Conservation (phyloP, 1,140 invertebrate species). For the Hirudo medicinalis region DNA sequence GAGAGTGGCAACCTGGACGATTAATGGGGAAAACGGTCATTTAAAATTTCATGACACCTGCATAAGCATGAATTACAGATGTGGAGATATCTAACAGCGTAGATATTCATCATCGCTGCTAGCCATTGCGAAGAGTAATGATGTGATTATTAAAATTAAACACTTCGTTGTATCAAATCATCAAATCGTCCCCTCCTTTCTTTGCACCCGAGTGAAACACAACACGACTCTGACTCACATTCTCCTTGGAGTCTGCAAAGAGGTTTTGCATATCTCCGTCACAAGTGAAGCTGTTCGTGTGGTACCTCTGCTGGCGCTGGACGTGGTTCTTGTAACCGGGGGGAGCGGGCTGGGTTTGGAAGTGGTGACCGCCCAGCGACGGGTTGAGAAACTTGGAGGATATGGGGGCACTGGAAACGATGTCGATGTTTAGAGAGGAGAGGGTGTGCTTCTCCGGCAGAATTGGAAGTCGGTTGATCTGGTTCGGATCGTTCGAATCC, state of each 20-base stretch:
- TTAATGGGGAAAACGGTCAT: neutral
- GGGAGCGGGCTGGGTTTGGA: neutral
- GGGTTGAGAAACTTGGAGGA: neutral
- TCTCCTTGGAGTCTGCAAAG: neutral
- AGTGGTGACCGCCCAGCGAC: neutral
- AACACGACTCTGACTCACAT: neutral
- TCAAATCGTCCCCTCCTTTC: too few species aligned
- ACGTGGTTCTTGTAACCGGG: neutral
- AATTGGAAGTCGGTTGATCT: neutral
- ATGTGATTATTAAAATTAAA: too few species aligned
- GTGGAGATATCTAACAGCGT: too few species aligned
- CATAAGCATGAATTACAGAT: too few species aligned
- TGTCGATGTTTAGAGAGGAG: neutral
- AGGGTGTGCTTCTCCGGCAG: neutral
- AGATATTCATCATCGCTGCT: too few species aligned
- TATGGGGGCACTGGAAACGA: neutral
- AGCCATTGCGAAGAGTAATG: too few species aligned
- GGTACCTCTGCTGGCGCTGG: neutral
- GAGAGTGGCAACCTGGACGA: neutral
- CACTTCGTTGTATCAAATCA: too few species aligned
- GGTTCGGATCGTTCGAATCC: neutral
- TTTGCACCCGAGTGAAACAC: neutral
- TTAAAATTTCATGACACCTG: neutral
- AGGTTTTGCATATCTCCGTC: neutral
- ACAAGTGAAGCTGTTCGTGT: constrained; percentile 2